Percentiles rank a stretch among this genome's conserved stretches.
These are phyloP conservation scores for Clarias batrachus DNA, from an alignment of 2,113 vertebrate species.

Conservation along the genomic window DNA sequence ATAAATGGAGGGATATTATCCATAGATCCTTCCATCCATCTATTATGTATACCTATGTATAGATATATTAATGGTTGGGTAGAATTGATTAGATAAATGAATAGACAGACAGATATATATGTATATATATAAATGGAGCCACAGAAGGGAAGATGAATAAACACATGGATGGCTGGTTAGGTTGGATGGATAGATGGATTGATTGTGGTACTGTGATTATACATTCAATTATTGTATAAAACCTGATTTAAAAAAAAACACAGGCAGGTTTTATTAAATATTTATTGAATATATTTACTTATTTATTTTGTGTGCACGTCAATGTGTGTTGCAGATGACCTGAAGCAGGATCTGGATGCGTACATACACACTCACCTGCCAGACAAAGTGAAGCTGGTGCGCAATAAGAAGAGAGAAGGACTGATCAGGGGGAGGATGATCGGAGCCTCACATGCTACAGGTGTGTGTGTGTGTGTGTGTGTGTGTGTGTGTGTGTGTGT, in stretches of 20 bases:
- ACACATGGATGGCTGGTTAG: background rate
- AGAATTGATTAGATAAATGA: too few relatives aligned
- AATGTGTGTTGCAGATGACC: constrained; percentile 75
- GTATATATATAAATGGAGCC: too few relatives aligned
- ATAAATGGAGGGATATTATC: too few relatives aligned
- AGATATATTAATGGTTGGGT: too few relatives aligned
- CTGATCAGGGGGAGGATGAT: constrained; percentile 95
- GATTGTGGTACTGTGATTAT: background rate
- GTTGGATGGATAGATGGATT: background rate
- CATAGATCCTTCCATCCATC: too few relatives aligned
- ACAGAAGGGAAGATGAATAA: background rate
- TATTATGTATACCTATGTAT: too few relatives aligned
- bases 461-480: constrained; percentile 52
- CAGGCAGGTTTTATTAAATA: background rate
- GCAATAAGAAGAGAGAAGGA: constrained; percentile 87
- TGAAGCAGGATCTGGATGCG: constrained; percentile 82
- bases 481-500: constrained; percentile 62
- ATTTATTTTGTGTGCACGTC: background rate
- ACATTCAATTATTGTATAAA: background rate
- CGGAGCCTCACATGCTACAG: constrained; percentile 89
- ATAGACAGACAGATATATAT: too few relatives aligned
- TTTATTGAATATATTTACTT: too few relatives aligned
- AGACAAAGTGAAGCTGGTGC: constrained; percentile 80
- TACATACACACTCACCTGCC: constrained; percentile 79
- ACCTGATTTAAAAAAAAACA: background rate